Evolutionary conservation across 2,888 invertebrate species (phyloP).

Genomic region (Ptychoptera contaminata): DNA sequence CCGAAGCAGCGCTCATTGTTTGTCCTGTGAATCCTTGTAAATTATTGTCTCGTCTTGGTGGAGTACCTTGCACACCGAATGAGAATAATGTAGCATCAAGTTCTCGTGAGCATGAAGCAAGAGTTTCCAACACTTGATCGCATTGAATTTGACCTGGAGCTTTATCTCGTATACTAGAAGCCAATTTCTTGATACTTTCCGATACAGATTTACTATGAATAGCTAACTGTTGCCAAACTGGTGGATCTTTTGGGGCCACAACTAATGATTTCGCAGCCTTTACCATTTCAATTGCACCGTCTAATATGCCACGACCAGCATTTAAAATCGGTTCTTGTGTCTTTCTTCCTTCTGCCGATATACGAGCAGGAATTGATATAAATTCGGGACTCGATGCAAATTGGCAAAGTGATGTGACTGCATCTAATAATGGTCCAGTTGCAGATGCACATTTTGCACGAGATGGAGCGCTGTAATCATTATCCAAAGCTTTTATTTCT

Average conservation of each 20-base stretch:
- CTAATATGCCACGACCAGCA: constrained; percentile 61
- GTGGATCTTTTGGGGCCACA: constrained; percentile 75
- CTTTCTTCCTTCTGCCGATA: constrained; percentile 65
- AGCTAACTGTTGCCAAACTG: constrained; percentile 88
- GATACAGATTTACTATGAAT: constrained; percentile 90
- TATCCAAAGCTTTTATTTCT: constrained; percentile 81
- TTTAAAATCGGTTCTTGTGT: constrained; percentile 79
- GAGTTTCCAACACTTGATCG: constrained; percentile 60
- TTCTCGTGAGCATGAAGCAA: constrained; percentile 59
- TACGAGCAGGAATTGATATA: constrained; percentile 79
- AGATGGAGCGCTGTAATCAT: constrained; percentile 65
- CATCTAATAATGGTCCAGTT: constrained; percentile 72
- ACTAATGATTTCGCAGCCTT: constrained; percentile 79
- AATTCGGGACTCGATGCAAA: constrained; percentile 93
- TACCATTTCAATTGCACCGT: constrained; percentile 82
- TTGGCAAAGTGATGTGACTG: constrained; percentile 80
- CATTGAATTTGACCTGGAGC: constrained; percentile 95
- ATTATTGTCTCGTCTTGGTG: constrained; percentile 51
- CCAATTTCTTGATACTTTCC: constrained; percentile 88
- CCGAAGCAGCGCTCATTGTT: constrained; percentile 61
- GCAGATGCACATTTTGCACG: constrained; percentile 56
- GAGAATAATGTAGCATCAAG: constrained; percentile 78
- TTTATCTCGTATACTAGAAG: constrained; percentile 82
- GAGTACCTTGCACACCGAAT: constrained; percentile 67
- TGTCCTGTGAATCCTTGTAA: constrained; percentile 63